Percentiles rank a stretch among this genome's conserved stretches.
phyloP scores from a whole-genome alignment of 2,888 invertebrate species.

The Phymatocera aterrima region DNA sequence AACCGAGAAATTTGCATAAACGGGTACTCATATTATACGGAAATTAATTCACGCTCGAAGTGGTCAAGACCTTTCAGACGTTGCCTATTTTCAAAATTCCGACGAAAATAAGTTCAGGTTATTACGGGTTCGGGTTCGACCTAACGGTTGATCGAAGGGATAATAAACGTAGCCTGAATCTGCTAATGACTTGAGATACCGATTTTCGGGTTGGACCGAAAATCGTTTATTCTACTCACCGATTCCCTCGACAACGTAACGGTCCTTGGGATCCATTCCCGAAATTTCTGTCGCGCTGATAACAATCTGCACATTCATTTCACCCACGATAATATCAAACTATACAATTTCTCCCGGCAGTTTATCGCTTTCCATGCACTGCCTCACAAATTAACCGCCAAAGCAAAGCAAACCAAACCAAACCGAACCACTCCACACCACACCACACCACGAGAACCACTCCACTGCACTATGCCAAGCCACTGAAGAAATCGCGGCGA shows the following conservation, averaged over 20 bases:
- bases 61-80: no score
- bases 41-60: no score
- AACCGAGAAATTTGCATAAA: no score
- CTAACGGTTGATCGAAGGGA: background rate
- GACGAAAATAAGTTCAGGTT: background rate
- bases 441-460: slow-evolving; percentile 28
- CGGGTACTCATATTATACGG: no score
- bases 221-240: slow-evolving; percentile 58
- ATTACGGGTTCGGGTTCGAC: background rate
- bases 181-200: background rate
- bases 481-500: slow-evolving; percentile 18
- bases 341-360: no score
- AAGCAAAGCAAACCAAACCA: no score
- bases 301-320: slow-evolving; percentile 63
- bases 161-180: background rate
- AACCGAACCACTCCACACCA: background rate
- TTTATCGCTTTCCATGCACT: no score
- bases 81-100: no score
- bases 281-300: slow-evolving; percentile 65
- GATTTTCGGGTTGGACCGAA: background rate
- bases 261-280: slow-evolving; percentile 70
- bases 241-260: slow-evolving; percentile 66
- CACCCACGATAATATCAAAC: background rate
- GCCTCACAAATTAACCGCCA: no score
- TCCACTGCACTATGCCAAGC: slow-evolving; percentile 25